A percentile compares a stretch with the other conserved stretches of the same genome.
phyloP scores from a whole-genome alignment of 2,113 vertebrate species.

The Pomatostomus ruficeps region DNA sequence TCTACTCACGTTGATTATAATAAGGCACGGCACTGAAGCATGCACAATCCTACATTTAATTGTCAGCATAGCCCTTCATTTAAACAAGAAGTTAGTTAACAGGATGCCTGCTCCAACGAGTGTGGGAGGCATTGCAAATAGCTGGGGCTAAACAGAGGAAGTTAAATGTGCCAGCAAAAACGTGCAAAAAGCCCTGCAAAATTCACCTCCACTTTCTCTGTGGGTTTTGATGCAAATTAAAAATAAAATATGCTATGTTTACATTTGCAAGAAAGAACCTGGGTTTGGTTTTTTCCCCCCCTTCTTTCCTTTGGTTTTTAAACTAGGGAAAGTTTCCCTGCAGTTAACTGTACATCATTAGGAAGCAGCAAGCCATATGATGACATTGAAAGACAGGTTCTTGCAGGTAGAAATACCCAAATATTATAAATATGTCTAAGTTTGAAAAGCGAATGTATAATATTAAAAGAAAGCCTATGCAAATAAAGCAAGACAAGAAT shows the following conservation, averaged over 20 bases:
- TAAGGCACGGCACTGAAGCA: conserved; percentile 50
- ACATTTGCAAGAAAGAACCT: neutral
- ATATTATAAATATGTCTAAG: accelerated
- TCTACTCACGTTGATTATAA: conserved; percentile 59
- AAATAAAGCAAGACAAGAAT: neutral
- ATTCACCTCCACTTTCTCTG: neutral
- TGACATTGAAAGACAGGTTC: neutral
- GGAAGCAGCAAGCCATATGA: neutral
- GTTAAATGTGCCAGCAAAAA: neutral
- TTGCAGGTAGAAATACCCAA: neutral
- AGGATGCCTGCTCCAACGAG: neutral
- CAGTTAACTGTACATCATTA: neutral
- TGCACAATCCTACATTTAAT: conserved; percentile 57
- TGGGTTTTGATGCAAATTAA: neutral
- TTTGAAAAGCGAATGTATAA: neutral
- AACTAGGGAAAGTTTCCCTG: neutral
- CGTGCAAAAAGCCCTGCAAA: neutral
- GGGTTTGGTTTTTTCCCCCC: accelerated
- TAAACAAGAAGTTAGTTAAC: conserved; percentile 70
- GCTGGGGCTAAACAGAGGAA: neutral
- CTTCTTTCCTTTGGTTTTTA: neutral
- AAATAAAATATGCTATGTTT: neutral
- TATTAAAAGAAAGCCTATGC: neutral
- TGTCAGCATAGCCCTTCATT: conserved; percentile 63
- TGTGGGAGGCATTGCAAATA: conserved; percentile 58